Evolutionary conservation across 2,888 invertebrate genomes (phyloP).

Genomic region (Panorpa germanica): DNA sequence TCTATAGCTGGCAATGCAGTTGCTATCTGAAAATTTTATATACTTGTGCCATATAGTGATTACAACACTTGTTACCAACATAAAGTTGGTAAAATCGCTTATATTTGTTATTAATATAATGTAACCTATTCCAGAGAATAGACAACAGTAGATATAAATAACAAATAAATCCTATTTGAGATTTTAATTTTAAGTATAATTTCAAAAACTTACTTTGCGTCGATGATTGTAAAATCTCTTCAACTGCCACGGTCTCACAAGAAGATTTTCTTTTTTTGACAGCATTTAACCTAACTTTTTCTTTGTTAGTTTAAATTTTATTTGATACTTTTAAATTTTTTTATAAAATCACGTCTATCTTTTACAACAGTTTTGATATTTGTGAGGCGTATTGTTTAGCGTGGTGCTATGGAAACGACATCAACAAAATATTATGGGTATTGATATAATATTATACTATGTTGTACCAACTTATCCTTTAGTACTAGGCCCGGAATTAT

Average conservation of each 20-base stretch:
- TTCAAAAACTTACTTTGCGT: constrained; percentile 30
- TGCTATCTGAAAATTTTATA: constrained; percentile 27
- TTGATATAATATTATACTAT: too few relatives aligned
- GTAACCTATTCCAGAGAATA: background rate
- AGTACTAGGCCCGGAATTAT: too few relatives aligned
- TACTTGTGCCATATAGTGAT: background rate
- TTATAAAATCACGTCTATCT: too few relatives aligned
- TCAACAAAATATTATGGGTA: too few relatives aligned
- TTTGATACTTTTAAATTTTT: too few relatives aligned
- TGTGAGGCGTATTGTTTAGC: too few relatives aligned
- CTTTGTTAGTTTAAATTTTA: too few relatives aligned
- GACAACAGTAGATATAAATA: constrained; percentile 3
- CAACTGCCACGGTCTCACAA: constrained; percentile 50
- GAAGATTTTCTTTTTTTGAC: constrained; percentile 47
- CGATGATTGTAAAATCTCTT: constrained; percentile 48
- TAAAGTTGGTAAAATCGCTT: too few relatives aligned
- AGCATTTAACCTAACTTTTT: too few relatives aligned
- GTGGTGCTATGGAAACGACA: too few relatives aligned
- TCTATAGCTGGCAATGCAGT: constrained; percentile 49
- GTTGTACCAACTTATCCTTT: too few relatives aligned
- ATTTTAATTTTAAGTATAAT: constrained; percentile 1
- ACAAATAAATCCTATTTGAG: constrained; percentile 1
- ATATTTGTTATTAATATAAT: background rate
- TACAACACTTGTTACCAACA: constrained; percentile 1
- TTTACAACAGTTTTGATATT: too few relatives aligned